Base-by-base conservation (phyloP, 2,113 vertebrate genomes). In the Alexandromys fortis region DNA sequence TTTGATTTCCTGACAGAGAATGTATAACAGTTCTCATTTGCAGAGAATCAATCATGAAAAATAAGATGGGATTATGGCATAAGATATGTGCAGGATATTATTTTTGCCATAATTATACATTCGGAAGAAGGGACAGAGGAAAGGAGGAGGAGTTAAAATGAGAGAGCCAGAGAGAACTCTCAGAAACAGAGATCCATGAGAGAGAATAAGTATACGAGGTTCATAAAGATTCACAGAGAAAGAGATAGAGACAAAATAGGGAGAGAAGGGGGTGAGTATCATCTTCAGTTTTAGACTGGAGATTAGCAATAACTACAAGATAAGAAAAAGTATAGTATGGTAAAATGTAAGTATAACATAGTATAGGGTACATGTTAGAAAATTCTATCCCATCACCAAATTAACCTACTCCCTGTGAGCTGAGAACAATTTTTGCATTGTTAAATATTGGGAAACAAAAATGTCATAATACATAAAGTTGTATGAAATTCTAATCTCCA, bases 1-100 rank as follows among this genome's bases (percentile, higher is more conserved):
- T 35, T 75, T 94, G 26, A 94, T 89, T 86, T 96, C n/a, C 82
- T 91, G 12, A 81, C 16, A 76, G 42, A 70, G 75, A 94, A 38
- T 81, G 28, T 93, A 63, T 49, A 68, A 19, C n/a, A 22, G 5
- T 92, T 96, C 79, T 49, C 11, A 33, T 82, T 94, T 73, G 70
- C 21, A 86, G 28, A 78, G 67, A 90, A 6, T 91, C 4, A n/a
- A 26, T 11, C 58, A 75, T 19, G 24, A 33, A 10, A 77, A 28
- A 63, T 24, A 90, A 21, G 30, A 55, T 11, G 12, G 45, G n/a
- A 28, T 19, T 13, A 1, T 26, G 38, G n/a, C 55, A 65, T 30
- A 30, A 58, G 7, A 7, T 65, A 1, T 45, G 26, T 19, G 26
- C 28, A 87, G 22, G 26, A 28, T 33, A 7, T 10, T 73, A 89